Evolutionary conservation across 2,113 vertebrate species (phyloP).

Genomic region (Sarotherodon lohbergeri): DNA sequence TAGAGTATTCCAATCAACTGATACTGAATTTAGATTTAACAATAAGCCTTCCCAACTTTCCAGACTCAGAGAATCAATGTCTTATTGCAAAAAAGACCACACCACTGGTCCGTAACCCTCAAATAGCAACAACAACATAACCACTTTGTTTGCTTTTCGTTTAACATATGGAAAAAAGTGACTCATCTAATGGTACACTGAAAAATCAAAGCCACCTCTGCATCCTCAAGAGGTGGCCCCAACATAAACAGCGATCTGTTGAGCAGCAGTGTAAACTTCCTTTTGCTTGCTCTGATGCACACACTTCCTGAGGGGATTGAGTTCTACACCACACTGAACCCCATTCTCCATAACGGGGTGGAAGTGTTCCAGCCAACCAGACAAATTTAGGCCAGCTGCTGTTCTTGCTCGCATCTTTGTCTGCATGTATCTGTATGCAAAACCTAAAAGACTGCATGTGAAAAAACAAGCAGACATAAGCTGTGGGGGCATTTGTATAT

Average conservation of each 20-base stretch:
- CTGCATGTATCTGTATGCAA: neutral
- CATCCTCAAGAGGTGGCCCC: conserved; percentile 38
- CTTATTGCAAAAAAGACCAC: neutral
- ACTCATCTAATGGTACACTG: conserved; percentile 6
- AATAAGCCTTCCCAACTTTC: neutral
- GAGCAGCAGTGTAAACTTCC: conserved; percentile 62
- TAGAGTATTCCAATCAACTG: neutral
- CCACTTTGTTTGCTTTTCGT: neutral
- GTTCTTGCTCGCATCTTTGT: neutral
- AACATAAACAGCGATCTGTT: conserved; percentile 65
- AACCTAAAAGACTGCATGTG: neutral
- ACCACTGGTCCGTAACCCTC: neutral
- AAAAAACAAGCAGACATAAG: neutral
- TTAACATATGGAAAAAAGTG: neutral
- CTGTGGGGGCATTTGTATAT: neutral
- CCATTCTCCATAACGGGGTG: neutral
- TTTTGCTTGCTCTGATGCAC: conserved; percentile 52
- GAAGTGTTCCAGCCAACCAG: neutral
- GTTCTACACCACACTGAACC: conserved; percentile 15
- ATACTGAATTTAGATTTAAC: neutral
- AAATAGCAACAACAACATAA: neutral
- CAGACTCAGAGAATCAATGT: neutral
- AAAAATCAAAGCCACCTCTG: neutral
- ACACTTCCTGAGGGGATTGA: conserved; percentile 62
- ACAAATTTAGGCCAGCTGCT: conserved; percentile 47